Base-by-base conservation (phyloP, 2,113 vertebrate genomes). In the Dicerorhinus sumatrensis region DNA sequence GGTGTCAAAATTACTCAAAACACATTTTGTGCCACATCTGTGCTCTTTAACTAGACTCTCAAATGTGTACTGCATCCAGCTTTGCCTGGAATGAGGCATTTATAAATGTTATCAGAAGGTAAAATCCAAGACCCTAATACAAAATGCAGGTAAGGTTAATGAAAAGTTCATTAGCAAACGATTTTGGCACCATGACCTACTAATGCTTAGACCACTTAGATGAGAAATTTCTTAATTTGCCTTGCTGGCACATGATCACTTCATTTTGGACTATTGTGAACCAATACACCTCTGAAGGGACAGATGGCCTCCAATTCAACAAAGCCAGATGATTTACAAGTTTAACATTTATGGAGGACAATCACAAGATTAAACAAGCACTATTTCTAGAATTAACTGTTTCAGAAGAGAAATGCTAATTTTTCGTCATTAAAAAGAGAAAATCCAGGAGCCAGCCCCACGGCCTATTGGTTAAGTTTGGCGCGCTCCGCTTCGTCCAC, bases 271-370 rank as follows among this genome's bases (percentile, higher is more conserved):
- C 69, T 46, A 60, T 3, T 31, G 33, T 76, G 65, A 85, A 94
- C 25, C 6, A 39, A 21, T 3, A 46, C 3, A 84, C 58, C 69
- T 94, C 58, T 76, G 42, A 42, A 80, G 73, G 63, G 87, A 48
- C 58, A 94, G 87, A 89, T 96, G 96, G 95, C 14, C 54, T 88
- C 65, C 20, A 29, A 77, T 16, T 54, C 73, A 93, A 72, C 85
- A 93, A 83, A 94, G 39, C 31, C 36, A 42, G 72, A 16, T 69
- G 82, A 96, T 94, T 96, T 67, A 94, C n/a, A 73, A 6, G 10
- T 69, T 76, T 76, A 93, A 86, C 65, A 88, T 95, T 72, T 81
- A 56, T 23, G 20, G 51, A 94, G 31, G 72, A 70, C 87, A 89
- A 54, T 79, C 56, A 1, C 1, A 92, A 96, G 94, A 97, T 63